Evolutionary conservation across 2,797 vertebrate species (phyloP), one percentile per base, ranked within the genome.

Genomic region (Anniella stebbinsi): DNA sequence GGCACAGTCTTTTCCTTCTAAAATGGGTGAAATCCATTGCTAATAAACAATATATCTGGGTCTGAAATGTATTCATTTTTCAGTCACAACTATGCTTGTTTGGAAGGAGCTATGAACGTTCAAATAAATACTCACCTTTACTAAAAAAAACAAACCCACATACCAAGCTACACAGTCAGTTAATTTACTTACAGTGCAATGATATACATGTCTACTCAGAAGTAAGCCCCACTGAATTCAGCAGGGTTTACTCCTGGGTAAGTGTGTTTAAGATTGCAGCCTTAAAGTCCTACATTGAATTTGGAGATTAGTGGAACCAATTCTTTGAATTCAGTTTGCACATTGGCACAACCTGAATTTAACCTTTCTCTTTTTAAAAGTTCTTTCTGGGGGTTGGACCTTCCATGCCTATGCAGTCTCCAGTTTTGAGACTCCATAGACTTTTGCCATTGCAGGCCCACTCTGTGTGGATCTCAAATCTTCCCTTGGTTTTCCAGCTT

Each of bases 281-380:
- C 60, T 63, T 63, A 63, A 63, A 63, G 21, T 25, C 2, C 12
- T 25, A 4, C 5, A 36, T n/a, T 36, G 51, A 36, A 81, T n/a
- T 41, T 41, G 28, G 78, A 72, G 78, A 80, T 88, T 60, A 33
- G n/a, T 66, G 80, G 73, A 87, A 86, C 66, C 8, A 69, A 73
- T 83, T 84, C 48, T 75, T 81, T 87, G 70, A 86, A 33, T 84
- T 87, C 41, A 73, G 17, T 77, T 57, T 77, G 70, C n/a, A 67
- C 12, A 25, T 7, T 86, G 51, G 38, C 48, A 25, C 9, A n/a
- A 23, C 23, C 28, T 48, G 38, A 25, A 85, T 57, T 17, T 48
- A 80, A 2, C 9, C 57, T 38, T 25, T 63, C 57, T 54, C 13
- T 18, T 36, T 80, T 80, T 38, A 84, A 63, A 69, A 33, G 54